Evolutionary conservation across 92 coral and sea anemone genomes (phyloP).

Genomic region (Anthopleura xanthogrammica): DNA sequence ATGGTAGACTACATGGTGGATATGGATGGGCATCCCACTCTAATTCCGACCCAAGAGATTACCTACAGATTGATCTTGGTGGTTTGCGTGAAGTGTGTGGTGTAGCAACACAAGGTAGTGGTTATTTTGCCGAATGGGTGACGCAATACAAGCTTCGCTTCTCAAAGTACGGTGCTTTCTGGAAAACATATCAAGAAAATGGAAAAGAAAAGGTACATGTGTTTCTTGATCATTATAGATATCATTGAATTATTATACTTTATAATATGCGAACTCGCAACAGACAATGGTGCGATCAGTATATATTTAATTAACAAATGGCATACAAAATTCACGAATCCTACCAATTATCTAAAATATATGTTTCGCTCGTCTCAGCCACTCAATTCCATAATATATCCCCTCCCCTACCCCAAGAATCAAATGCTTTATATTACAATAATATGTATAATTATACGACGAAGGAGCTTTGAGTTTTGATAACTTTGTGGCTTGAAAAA

Average conservation of each 20-base stretch:
- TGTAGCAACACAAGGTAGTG: conserved; percentile 25
- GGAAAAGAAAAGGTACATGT: neutral
- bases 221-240: neutral
- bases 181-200: neutral
- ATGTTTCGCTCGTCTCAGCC: too few species aligned
- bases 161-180: neutral
- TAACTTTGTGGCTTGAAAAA: too few species aligned
- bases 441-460: too few species aligned
- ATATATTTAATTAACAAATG: too few species aligned
- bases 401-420: too few species aligned
- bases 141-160: conserved; percentile 11
- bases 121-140: conserved; percentile 13
- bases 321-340: too few species aligned
- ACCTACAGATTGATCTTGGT: conserved; percentile 25
- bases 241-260: neutral
- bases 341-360: too few species aligned
- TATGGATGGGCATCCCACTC: conserved; percentile 11
- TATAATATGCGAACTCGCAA: too few species aligned
- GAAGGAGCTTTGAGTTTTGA: too few species aligned
- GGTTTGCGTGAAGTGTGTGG: neutral
- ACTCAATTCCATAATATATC: too few species aligned
- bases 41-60: neutral
- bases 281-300: too few species aligned
- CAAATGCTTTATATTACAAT: too few species aligned
- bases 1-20: conserved; percentile 12